Conservation (phyloP, 2,888 invertebrate species). For the Drosophila neotestacea region DNA sequence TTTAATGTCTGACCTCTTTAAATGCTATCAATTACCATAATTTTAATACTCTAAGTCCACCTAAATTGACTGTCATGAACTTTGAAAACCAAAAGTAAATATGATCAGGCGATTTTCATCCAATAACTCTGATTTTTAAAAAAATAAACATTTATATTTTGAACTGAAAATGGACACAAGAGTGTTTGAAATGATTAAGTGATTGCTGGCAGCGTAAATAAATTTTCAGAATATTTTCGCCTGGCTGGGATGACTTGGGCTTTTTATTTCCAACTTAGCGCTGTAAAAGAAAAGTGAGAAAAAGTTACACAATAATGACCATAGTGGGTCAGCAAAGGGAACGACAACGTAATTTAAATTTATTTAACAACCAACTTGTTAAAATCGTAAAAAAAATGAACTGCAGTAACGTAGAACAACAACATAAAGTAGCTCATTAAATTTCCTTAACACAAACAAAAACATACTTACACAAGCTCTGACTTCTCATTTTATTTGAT, state of each 20-base stretch:
- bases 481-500: conserved; percentile 65
- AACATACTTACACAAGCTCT: conserved; percentile 33
- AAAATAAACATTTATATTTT: conserved; percentile 17
- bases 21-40: conserved; percentile 36
- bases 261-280: conserved; percentile 29
- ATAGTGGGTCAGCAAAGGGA: conserved; percentile 47
- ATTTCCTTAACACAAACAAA: conserved; percentile 60
- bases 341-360: conserved; percentile 75
- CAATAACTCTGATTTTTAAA: conserved; percentile 4
- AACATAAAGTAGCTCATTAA: conserved; percentile 80
- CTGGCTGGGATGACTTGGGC: conserved; percentile 41
- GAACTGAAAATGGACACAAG: conserved; percentile 8
- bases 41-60: background rate
- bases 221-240: conserved; percentile 52
- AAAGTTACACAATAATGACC: conserved; percentile 57
- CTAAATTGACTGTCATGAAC: conserved; percentile 28
- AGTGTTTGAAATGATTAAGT: conserved; percentile 64
- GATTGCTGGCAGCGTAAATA: conserved; percentile 60
- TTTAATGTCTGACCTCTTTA: conserved; percentile 7
- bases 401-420: conserved; percentile 58
- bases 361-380: conserved; percentile 80
- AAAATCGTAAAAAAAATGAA: conserved; percentile 68
- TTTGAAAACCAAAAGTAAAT: conserved; percentile 30
- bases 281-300: conserved; percentile 3
- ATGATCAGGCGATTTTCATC: conserved; percentile 33